phyloP scores from a whole-genome alignment of 2,113 vertebrate genomes.

The Cranoglanis bouderius region DNA sequence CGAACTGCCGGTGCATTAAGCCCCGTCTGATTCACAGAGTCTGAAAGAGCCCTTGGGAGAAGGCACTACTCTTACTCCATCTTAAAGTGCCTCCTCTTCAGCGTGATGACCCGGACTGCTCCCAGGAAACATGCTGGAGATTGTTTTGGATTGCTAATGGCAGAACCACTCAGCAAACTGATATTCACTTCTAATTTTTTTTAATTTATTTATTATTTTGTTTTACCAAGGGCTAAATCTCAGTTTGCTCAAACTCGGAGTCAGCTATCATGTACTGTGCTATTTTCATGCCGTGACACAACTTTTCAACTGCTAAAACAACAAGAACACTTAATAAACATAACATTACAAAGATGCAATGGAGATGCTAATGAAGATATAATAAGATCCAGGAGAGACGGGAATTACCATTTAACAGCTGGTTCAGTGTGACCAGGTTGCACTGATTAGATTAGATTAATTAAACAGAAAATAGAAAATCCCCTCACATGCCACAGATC shows the following conservation, averaged over 20 bases:
- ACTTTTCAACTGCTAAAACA: not conserved
- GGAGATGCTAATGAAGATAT: not conserved
- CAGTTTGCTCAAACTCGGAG: not conserved
- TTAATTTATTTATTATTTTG: not conserved
- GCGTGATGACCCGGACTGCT: not conserved
- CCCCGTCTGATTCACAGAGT: not conserved
- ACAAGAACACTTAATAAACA: too few species aligned
- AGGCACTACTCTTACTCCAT: not conserved
- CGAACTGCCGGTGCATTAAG: constrained; percentile 1
- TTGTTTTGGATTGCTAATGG: not conserved
- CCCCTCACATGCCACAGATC: not conserved
- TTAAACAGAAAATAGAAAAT: not conserved
- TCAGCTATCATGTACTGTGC: not conserved
- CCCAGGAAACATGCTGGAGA: not conserved
- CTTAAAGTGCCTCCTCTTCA: not conserved
- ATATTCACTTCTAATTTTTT: not conserved
- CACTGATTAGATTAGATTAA: not conserved
- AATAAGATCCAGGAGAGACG: not conserved
- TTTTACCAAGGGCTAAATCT: not conserved
- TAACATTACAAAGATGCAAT: not conserved
- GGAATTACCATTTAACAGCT: not conserved
- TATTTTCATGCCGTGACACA: not conserved
- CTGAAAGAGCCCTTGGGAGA: constrained; percentile 12
- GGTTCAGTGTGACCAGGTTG: not conserved
- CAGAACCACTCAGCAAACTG: not conserved